These are phyloP conservation scores for Amazona vittata DNA, from an alignment of 2,113 vertebrate species.

Conservation along the genomic window DNA sequence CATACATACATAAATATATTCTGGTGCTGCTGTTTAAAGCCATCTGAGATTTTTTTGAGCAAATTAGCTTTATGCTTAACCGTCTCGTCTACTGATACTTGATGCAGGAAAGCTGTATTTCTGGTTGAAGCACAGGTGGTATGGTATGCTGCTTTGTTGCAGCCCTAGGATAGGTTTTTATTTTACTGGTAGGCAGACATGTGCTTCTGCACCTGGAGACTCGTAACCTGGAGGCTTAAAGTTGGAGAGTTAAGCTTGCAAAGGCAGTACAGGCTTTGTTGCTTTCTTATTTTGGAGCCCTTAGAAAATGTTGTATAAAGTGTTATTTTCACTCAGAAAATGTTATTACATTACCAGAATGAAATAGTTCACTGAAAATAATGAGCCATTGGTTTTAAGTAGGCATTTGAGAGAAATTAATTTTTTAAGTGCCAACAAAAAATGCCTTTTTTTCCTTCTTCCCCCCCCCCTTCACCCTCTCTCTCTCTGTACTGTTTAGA, in stretches of 20 bases:
- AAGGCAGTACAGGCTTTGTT: background rate
- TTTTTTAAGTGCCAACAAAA: background rate
- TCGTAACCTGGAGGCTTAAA: background rate
- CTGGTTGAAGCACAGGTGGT: background rate
- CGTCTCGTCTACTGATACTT: background rate
- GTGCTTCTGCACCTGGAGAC: background rate
- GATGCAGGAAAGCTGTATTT: background rate
- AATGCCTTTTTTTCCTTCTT: background rate
- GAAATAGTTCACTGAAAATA: background rate
- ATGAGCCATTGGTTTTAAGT: background rate
- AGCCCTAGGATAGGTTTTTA: background rate
- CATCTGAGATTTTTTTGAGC: background rate
- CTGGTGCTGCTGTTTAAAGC: background rate
- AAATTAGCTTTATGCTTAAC: background rate
- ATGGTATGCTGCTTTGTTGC: background rate
- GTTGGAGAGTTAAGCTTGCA: background rate
- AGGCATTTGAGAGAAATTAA: background rate
- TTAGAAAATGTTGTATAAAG: background rate
- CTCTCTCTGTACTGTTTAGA: constrained; percentile 57
- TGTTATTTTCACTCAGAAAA: background rate
- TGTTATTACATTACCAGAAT: background rate
- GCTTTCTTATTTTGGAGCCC: background rate
- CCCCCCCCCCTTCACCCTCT: rapidly evolving
- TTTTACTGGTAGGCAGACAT: background rate
- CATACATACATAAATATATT: background rate